These are phyloP conservation scores for Glaucomys volans DNA, from an alignment of 2,113 vertebrate genomes.

Conservation along the genomic window DNA sequence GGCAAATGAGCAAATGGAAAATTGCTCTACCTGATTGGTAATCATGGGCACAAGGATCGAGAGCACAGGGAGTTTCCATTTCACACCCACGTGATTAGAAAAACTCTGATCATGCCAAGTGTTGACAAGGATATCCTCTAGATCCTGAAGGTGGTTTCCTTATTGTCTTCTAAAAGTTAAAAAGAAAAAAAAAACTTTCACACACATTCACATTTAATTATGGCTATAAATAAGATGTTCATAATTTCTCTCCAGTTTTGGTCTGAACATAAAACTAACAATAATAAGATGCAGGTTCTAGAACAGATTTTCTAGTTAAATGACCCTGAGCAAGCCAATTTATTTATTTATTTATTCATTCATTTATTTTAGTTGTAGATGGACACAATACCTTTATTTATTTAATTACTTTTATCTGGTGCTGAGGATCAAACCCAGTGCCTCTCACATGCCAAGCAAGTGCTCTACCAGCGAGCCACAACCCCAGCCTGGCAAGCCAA, in stretches of 20 bases:
- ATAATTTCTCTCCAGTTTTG: constrained; percentile 34
- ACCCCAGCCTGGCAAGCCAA: background rate
- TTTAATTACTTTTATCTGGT: no score
- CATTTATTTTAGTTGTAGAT: no score
- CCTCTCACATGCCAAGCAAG: no score
- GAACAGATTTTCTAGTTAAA: background rate
- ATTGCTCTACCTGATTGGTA: background rate
- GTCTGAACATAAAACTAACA: background rate
- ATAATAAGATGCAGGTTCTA: background rate
- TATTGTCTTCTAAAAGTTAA: background rate
- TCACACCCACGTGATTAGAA: background rate
- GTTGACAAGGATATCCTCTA: background rate
- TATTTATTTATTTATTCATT: no score
- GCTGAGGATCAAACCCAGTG: no score
- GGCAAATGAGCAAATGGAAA: background rate
- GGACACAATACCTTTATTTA: no score
- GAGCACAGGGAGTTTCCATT: background rate
- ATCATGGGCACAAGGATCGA: background rate
- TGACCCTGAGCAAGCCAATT: background rate
- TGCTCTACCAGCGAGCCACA: no score
- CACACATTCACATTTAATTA: background rate
- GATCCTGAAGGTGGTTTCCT: background rate
- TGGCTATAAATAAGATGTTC: background rate
- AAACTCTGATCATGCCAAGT: background rate
- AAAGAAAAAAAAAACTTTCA: background rate